phyloP scores from a whole-genome alignment of 2,888 invertebrate species.

The Bugulina stolonifera region DNA sequence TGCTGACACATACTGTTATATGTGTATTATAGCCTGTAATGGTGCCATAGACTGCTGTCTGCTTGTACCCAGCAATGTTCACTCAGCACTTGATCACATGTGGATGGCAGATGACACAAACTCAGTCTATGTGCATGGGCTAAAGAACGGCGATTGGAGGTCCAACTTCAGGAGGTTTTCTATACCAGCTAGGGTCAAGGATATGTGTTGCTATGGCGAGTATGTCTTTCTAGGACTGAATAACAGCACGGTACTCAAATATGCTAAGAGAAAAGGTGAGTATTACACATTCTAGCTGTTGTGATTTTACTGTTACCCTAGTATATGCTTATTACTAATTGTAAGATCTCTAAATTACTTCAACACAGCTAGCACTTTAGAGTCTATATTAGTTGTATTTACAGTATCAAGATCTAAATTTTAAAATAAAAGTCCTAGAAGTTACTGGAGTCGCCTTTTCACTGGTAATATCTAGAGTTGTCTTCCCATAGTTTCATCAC shows the following conservation, averaged over 20 bases:
- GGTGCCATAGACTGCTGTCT: not conserved
- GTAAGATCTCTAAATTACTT: too few relatives aligned
- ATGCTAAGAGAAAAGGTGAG: constrained; percentile 23
- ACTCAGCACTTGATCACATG: not conserved
- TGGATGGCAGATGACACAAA: constrained; percentile 22
- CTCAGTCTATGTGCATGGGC: not conserved
- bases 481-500: too few relatives aligned
- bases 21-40: constrained; percentile 10
- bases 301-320: not conserved
- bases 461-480: too few relatives aligned
- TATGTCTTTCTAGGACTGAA: not conserved
- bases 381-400: too few relatives aligned
- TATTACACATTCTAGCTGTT: not conserved
- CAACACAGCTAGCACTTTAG: too few relatives aligned
- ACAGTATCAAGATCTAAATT: too few relatives aligned
- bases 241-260: constrained; percentile 12
- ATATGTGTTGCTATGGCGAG: constrained; percentile 59
- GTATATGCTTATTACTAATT: not conserved
- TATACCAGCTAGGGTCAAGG: constrained; percentile 69
- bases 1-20: too few relatives aligned
- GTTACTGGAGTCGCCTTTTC: too few relatives aligned
- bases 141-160: not conserved
- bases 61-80: constrained; percentile 9
- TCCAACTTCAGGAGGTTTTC: constrained; percentile 7
- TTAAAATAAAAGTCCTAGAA: too few relatives aligned